Evolutionary conservation across 1,140 invertebrate species (phyloP), one percentile per base, ranked within the genome.

Genomic region (Acromyrmex charruanus): DNA sequence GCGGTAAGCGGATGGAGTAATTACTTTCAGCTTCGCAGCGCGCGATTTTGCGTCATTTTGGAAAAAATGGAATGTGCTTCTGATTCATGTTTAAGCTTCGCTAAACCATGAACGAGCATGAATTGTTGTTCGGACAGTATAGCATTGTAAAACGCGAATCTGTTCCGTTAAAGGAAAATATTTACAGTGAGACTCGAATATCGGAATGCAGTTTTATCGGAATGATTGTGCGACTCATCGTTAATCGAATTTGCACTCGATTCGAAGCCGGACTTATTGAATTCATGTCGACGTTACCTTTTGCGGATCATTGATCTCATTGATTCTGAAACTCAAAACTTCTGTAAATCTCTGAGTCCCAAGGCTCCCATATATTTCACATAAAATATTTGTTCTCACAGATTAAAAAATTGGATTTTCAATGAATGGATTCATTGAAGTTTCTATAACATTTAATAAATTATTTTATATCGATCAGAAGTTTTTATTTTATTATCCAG

Each of bases 161-260:
- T 25, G 80, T 74, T 84, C 18, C 35, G 65, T 44, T 58, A 21
- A 63, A 74, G 68, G 28, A 84, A 75, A 84, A 74, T 58, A 31
- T 75, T 74, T 75, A 84, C 55, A 63, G 72, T 61, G 9, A 55
- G 7, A 31, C 69, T 59, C 66, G 16, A 10, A 2, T 44, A 44
- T 82, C 53, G 68, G 79, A 82, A 82, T 82, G 68, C 25, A 16
- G 12, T 49, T 61, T 81, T 82, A 71, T 82, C 35, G 25, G 25
- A 58, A 39, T 21, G 49, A 53, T 55, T 16, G 44, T 14, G 14
- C 31, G 79, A 14, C 2, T 18, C 39, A 31, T 31, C 3, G 4
- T 31, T 3, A 3, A 81, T 81, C 7, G 66, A 81, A 81, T 81
- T 81, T 59, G 21, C 53, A 16, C 55, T 82, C 25, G 55, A 31